Conservation (phyloP, 1,140 invertebrate genomes). For the Acyrthosiphon pisum region DNA sequence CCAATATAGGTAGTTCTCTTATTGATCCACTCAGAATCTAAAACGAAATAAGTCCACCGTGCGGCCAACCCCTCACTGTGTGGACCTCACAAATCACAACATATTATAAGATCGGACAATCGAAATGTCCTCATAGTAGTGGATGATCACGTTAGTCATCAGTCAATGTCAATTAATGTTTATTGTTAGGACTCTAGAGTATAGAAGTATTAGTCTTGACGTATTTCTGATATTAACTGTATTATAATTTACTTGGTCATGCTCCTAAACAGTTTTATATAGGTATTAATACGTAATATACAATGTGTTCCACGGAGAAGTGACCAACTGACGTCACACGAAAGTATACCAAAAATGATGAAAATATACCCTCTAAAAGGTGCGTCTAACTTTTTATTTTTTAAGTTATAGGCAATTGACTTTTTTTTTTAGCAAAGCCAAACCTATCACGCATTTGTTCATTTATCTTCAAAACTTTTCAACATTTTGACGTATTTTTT, state of each 20-base stretch:
- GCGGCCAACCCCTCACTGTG: not conserved
- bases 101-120: not conserved
- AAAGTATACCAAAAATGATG: too few species aligned
- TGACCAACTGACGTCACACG: too few species aligned
- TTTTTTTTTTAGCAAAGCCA: too few species aligned
- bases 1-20: not conserved
- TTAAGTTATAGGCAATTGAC: too few species aligned
- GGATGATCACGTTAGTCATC: not conserved
- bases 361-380: too few species aligned
- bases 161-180: slow-evolving; percentile 1
- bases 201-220: not conserved
- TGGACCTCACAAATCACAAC: not conserved
- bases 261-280: not conserved
- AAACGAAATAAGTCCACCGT: not conserved
- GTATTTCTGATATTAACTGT: not conserved
- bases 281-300: too few species aligned
- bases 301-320: too few species aligned
- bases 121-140: not conserved
- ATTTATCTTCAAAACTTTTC: too few species aligned
- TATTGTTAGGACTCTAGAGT: not conserved
- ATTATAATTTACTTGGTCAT: not conserved
- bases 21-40: not conserved
- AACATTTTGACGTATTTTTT: too few species aligned
- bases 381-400: too few species aligned
- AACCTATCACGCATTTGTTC: too few species aligned